A percentile compares a stretch with the other conserved stretches of the same genome.
These are phyloP conservation scores for Margaritifera margaritifera DNA, from an alignment of 2,888 invertebrate species.

Conservation along the genomic window DNA sequence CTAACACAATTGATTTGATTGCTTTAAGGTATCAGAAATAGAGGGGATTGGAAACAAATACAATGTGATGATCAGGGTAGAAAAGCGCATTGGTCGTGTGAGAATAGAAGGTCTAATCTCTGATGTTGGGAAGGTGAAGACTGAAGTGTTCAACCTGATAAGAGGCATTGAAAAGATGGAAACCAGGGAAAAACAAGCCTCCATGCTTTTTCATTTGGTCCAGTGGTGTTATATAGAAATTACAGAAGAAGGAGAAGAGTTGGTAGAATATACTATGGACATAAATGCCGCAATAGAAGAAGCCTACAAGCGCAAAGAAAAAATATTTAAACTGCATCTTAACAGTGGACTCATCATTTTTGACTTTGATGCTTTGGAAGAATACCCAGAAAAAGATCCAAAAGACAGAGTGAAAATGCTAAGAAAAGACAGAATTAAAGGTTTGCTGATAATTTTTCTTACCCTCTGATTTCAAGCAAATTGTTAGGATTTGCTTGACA, in stretches of 20 bases:
- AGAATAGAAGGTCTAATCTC: conserved; percentile 7
- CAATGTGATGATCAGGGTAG: conserved; percentile 8
- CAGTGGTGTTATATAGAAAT: conserved; percentile 21
- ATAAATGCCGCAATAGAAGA: conserved; percentile 17
- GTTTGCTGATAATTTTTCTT: conserved; percentile 1
- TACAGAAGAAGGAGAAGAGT: conserved; percentile 1
- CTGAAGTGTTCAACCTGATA: conserved; percentile 6
- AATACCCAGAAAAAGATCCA: conserved; percentile 13
- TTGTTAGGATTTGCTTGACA: too few relatives aligned
- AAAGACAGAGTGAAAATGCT: conserved; percentile 17
- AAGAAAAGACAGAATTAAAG: conserved; percentile 10
- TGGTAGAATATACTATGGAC: conserved; percentile 11
- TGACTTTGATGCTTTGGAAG: conserved; percentile 11
- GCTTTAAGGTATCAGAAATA: conserved; percentile 3
- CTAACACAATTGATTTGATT: too few relatives aligned
- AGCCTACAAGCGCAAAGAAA: background rate
- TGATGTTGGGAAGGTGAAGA: conserved; percentile 7
- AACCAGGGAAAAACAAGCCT: conserved; percentile 6
- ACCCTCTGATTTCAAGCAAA: too few relatives aligned
- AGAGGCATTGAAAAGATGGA: background rate
- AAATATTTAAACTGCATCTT: too few relatives aligned
- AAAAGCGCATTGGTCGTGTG: conserved; percentile 17
- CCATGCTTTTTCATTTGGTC: conserved; percentile 16
- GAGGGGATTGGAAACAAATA: background rate
- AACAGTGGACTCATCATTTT: background rate